Base-by-base conservation (phyloP, 92 coral and sea anemone genomes). In the Chrysogorgia sp. region DNA sequence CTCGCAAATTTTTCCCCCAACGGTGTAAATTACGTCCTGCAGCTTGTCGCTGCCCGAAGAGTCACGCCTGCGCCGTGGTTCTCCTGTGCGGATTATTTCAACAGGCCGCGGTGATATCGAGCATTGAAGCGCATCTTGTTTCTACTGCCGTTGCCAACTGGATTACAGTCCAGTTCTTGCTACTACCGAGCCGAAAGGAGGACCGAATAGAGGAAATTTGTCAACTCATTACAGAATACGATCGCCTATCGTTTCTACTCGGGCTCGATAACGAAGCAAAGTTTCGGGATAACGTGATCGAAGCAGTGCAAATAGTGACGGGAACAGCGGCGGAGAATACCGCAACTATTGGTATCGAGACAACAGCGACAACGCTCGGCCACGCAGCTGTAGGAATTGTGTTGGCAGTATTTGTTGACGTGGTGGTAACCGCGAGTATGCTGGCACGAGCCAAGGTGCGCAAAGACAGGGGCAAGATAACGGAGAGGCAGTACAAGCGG, bases 321-420 rank as follows among this genome's bases (percentile, higher is more conserved):
- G 93, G 97, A 47, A 96, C 99, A 31, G 99, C 97, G 34, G 99
- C 99, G 53, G 97, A 96, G 60, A 96, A 96, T 82, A 96, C 99
- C 17, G 99, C 99, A 20, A 96, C 99, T 1, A 96, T 96, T 75
- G 99, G 99, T 81, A 96, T 96, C 84, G 99, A 96, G 85, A 96
- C 99, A 34, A 96, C 99, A 23, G 99, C 99, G 31, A 88, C 90
- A 87, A 91, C 97, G 12, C 61, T 96, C 63, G 99, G 99, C 1
- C 99, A 96, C 52, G 99, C 99, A 9, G 99, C 99, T 3, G 99
- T 97, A 7, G 99, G 99, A 14, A 93, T 96, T 0, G 99, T 96
- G 0, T 71, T 96, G 12, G 92, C 99, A 2, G 97, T 96, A 9
- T 74, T 91, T 13, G 99, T 96, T 40, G 99, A 96, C 58, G 78